Evolutionary conservation across 1,140 invertebrate genomes (phyloP), one percentile per base, ranked within the genome.

Genomic region (Drosophila kikkawai): DNA sequence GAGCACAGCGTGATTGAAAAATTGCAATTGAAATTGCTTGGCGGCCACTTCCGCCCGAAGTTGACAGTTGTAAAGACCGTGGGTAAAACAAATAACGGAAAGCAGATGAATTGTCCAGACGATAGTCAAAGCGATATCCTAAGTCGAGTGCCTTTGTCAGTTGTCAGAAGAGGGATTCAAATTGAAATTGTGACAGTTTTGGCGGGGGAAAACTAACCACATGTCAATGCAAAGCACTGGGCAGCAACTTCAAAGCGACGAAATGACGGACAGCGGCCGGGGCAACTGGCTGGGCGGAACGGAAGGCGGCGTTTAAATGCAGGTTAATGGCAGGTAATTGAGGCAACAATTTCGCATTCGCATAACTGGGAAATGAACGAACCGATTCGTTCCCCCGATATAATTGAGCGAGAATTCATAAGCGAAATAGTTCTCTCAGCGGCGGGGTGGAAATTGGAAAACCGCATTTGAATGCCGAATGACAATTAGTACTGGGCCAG

Each of bases 261-360:
- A 88, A 75, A 75, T 88, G 84, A 87, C 63, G 68, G 73, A 65
- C 29, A 17, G 15, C 57, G 71, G 71, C 64, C 15, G 39, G n/a
- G 34, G 17, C 22, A 22, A 41, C 19, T 13, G 42, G 17, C 17
- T 15, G 47, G 32, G 19, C n/a, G 47, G 37, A 36, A 22, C 39
- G 29, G 15, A 36, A 22, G 19, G 39, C 26, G 41, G 44, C 66
- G 58, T 45, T 17, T 79, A 67, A 73, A 59, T 47, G 61, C 63
- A 51, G 67, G 63, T 79, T 77, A 87, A 88, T 86, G 48, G 66
- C 79, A 74, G 60, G 68, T 75, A 88, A 87, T 87, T 87, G 80
- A 67, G 51, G 63, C 45, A 69, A 80, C 57, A 77, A 82, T 87
- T 79, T 83, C 57, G 51, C 80, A 82, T 75, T 80, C 76, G 74